phyloP scores from a whole-genome alignment of 2,888 invertebrate genomes.

The Dryobotodes eremita region DNA sequence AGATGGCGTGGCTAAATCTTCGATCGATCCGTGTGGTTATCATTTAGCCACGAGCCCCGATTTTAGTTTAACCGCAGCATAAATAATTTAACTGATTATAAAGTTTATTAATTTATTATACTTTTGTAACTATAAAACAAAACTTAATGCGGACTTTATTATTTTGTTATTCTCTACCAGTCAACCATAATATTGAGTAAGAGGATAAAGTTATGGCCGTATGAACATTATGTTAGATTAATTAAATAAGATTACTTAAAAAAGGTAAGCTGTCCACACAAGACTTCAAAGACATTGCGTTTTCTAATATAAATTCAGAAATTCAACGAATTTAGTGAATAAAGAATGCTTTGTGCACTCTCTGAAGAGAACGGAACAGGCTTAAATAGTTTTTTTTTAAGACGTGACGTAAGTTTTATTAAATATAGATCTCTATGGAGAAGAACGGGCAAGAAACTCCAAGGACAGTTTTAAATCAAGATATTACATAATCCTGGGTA shows the following conservation, averaged over 20 bases:
- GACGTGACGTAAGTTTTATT: not conserved
- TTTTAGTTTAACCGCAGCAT: not conserved
- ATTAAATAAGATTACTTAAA: not conserved
- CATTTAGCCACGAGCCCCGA: not conserved
- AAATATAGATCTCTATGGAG: not conserved
- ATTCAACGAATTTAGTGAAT: not conserved
- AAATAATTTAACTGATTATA: not conserved
- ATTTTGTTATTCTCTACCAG: not conserved
- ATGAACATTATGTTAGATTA: not conserved
- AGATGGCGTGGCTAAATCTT: not conserved
- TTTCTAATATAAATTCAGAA: not conserved
- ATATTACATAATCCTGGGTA: no score
- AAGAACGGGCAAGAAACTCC: no score
- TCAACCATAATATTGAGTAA: not conserved
- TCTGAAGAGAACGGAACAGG: not conserved
- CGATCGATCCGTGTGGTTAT: no score
- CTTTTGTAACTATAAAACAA: not conserved
- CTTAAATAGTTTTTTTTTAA: not conserved
- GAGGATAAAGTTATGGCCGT: not conserved
- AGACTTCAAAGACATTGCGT: not conserved
- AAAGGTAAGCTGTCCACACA: not conserved
- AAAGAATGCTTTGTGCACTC: not conserved
- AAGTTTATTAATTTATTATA: not conserved
- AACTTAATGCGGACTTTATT: no score
- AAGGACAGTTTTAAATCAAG: no score